Percentiles rank a stretch among this genome's conserved stretches.
Evolutionary conservation across 2,797 vertebrate species (phyloP).

Genomic region (Staurois parvus): DNA sequence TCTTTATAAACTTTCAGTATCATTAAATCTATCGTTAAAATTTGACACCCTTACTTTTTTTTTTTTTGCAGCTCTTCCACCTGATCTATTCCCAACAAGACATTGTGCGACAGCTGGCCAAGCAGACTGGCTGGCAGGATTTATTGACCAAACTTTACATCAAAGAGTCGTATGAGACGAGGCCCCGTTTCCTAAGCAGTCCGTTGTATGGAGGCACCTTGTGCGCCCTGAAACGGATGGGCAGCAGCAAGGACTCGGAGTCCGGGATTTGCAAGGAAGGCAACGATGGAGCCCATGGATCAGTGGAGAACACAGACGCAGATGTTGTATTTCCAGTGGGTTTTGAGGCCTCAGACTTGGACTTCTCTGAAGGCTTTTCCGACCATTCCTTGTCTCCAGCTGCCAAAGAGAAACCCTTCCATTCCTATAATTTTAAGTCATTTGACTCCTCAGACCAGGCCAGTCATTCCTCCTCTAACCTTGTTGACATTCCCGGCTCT

Average conservation of each 20-base stretch:
- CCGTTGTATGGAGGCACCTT: constrained; percentile 68
- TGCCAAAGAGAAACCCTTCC: constrained; percentile 73
- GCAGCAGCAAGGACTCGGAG: constrained; percentile 68
- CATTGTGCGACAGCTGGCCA: constrained; percentile 86
- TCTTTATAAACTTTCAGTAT: too few species aligned
- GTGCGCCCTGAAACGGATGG: constrained; percentile 70
- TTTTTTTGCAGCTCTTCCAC: constrained; percentile 86
- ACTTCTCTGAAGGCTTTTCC: constrained; percentile 82
- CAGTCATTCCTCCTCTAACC: constrained; percentile 80
- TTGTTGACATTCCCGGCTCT: constrained; percentile 69
- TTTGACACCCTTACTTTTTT: too few species aligned
- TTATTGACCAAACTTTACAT: constrained; percentile 93
- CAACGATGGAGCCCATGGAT: rapidly evolving
- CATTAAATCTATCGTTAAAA: too few species aligned
- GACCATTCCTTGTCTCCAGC: constrained; percentile 82
- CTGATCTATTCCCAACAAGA: constrained; percentile 90
- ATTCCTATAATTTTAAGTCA: constrained; percentile 80
- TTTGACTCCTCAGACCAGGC: constrained; percentile 84
- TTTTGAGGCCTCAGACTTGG: constrained; percentile 70
- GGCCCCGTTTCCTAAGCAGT: constrained; percentile 71
- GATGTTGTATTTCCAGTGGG: constrained; percentile 75
- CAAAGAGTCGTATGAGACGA: constrained; percentile 85
- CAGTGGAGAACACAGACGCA: constrained; percentile 48
- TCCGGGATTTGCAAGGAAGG: constrained; percentile 64
- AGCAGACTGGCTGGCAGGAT: constrained; percentile 91